Conservation (phyloP, 2,888 invertebrate genomes). For the Troides oblongomaculatus region DNA sequence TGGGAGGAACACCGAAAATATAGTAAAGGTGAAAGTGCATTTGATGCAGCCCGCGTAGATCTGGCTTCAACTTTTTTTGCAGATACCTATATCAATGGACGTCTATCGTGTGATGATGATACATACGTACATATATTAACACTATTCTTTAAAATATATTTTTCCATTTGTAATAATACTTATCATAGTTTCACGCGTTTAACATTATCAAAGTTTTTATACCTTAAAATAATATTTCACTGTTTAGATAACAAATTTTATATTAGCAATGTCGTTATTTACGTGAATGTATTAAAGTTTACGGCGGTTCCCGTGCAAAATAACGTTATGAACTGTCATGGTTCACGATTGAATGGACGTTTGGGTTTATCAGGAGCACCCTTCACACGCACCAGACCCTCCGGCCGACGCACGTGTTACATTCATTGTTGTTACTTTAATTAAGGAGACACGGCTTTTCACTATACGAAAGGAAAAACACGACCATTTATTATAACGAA, state of each 20-base stretch:
- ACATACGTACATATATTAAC: no score
- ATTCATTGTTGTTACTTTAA: slow-evolving; percentile 48
- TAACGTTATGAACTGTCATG: slow-evolving; percentile 25
- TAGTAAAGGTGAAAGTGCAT: no score
- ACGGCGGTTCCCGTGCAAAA: slow-evolving; percentile 8
- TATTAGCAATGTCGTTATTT: slow-evolving; percentile 15
- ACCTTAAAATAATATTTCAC: neutral
- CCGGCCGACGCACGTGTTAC: slow-evolving; percentile 43
- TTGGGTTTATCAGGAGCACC: slow-evolving; percentile 34
- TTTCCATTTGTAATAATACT: no score
- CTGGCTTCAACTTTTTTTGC: no score
- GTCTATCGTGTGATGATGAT: no score
- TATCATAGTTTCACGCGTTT: no score
- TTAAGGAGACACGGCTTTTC: slow-evolving; percentile 50
- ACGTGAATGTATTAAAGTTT: slow-evolving; percentile 19
- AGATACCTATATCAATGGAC: no score
- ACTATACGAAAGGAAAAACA: slow-evolving; percentile 37
- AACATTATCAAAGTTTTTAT: neutral
- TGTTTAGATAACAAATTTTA: slow-evolving; percentile 13
- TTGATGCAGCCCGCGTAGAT: no score
- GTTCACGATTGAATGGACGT: slow-evolving; percentile 36
- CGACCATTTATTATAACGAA: slow-evolving; percentile 28
- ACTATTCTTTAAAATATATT: no score
- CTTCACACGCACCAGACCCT: slow-evolving; percentile 45
- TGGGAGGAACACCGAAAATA: no score